Evolutionary conservation across 2,888 invertebrate genomes (phyloP).

Genomic region (Drosophila eohydei): DNA sequence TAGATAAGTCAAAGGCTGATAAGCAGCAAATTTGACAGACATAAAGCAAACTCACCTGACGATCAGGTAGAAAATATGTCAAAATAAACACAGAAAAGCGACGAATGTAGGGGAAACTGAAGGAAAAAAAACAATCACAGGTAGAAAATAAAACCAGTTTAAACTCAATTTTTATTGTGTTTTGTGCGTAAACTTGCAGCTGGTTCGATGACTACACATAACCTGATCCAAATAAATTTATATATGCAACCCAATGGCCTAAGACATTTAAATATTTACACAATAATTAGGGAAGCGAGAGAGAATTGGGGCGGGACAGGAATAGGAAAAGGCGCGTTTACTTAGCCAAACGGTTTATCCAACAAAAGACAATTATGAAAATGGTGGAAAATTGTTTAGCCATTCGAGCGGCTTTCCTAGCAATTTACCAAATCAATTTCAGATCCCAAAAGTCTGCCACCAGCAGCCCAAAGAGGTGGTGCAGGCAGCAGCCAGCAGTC

Average conservation of each 20-base stretch:
- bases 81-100: conserved; percentile 22
- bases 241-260: conserved; percentile 41
- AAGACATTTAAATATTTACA: conserved; percentile 65
- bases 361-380: conserved; percentile 75
- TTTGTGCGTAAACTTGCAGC: conserved; percentile 61
- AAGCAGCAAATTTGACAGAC: conserved; percentile 73
- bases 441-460: conserved; percentile 26
- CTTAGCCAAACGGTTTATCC: conserved; percentile 38
- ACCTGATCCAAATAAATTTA: conserved; percentile 44
- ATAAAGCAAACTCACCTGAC: conserved; percentile 56
- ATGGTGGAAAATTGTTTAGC: conserved; percentile 74
- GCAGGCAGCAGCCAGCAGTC: conserved; percentile 34
- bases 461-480: conserved; percentile 14
- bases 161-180: conserved; percentile 61
- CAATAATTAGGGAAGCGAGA: conserved; percentile 16
- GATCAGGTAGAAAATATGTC: conserved; percentile 57
- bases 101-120: conserved; percentile 22
- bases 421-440: conserved; percentile 75
- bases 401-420: conserved; percentile 40
- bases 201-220: conserved; percentile 23
- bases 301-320: conserved; percentile 7
- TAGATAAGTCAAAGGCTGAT: conserved; percentile 59
- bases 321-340: conserved; percentile 58
- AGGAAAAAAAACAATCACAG: conserved; percentile 28
- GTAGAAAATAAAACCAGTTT: conserved; percentile 57